These are phyloP conservation scores for Mnemiopsis leidyi DNA, from an alignment of 37 sponge, comb jelly and placozoan species.

Conservation along the genomic window DNA sequence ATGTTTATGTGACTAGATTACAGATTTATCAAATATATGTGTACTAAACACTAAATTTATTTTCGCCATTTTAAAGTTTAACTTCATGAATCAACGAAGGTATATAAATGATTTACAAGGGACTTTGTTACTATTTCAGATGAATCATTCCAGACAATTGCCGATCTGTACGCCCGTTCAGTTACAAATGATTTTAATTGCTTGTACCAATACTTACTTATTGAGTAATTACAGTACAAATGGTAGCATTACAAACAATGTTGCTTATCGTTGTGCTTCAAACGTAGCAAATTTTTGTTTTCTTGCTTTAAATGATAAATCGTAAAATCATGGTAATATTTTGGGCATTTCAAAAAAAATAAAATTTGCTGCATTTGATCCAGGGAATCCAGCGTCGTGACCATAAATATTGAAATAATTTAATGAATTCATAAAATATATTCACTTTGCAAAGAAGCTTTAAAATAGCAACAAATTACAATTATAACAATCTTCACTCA, in stretches of 20 bases:
- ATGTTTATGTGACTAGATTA: too few species aligned
- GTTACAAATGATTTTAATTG: background rate
- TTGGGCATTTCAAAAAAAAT: background rate
- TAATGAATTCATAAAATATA: conserved; percentile 58
- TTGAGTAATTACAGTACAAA: background rate
- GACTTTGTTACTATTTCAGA: too few species aligned
- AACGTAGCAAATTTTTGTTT: background rate
- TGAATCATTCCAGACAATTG: background rate
- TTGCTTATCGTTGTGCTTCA: background rate
- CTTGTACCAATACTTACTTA: background rate
- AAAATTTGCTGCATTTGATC: background rate
- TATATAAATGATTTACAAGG: too few species aligned
- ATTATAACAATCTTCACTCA: conserved; percentile 10
- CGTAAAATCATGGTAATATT: background rate
- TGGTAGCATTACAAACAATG: background rate
- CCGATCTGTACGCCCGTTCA: background rate
- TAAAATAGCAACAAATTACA: conserved; percentile 30
- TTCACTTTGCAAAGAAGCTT: conserved; percentile 29
- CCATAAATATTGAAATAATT: conserved; percentile 48
- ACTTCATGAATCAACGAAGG: too few species aligned
- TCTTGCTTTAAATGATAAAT: background rate
- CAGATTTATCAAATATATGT: too few species aligned
- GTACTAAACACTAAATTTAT: too few species aligned
- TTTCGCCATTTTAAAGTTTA: too few species aligned
- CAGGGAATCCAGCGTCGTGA: background rate